Base-by-base conservation (phyloP, 2,797 vertebrate genomes). In the Spinus olivaceus region DNA sequence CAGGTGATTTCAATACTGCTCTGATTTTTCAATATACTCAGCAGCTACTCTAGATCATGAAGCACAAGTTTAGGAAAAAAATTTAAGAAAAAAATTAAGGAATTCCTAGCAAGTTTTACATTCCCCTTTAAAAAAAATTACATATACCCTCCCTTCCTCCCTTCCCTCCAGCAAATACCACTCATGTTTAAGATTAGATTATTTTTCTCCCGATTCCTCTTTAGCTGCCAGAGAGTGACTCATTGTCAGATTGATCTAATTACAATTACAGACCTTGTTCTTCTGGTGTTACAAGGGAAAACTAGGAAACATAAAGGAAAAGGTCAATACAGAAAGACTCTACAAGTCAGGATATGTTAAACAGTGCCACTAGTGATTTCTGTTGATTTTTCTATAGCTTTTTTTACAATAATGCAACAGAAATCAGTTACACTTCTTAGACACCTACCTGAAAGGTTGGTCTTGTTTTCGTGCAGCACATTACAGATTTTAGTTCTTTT, bases 101-200 rank as follows among this genome's bases (percentile, higher is more conserved):
- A 94, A 96, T 94, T 96, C 96, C 85, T 86, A 61, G 42, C 79
- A 95, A 83, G 91, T 95, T 94, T 90, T 94, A 86, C 77, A 91
- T 94, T 94, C 94, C n/a, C 21, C 42, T 83, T 89, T 14, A 41
- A 86, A 93, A 94, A 91, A 93, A 72, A 77, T 30, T 72, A 70
- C 78, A 81, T 53, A 77, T 6, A 20, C 69, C 71, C 91, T 94
- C 81, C 85, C 65, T 94, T 95, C 91, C 92, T 96, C 94, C 91
- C 78, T 92, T 93, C 51, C 78, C 92, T 93, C 84, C 61, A 95
- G 91, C 76, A 91, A 96, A 96, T 96, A 94, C 95, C 95, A 88
- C 83, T 95, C 96, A 78, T 86, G 72, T 94, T 96, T 94, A 94
- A 96, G 96, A 96, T 96, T 96, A 96, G 94, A 96, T 96, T 95